These are phyloP conservation scores for Heliconius aoede DNA, from an alignment of 2,888 invertebrate genomes.

Conservation along the genomic window DNA sequence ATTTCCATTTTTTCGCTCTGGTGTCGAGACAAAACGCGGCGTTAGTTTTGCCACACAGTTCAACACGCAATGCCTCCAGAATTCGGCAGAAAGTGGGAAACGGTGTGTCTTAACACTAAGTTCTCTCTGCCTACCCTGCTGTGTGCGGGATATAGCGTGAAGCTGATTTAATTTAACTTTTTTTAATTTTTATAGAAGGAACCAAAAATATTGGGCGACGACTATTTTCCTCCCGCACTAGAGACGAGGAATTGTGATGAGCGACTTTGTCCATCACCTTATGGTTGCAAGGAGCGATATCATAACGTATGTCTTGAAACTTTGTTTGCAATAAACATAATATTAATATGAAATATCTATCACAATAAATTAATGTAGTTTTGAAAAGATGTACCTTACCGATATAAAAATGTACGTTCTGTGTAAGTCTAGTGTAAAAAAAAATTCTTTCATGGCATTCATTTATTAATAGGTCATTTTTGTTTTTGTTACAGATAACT, in stretches of 20 bases:
- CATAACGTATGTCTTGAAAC: constrained; percentile 63
- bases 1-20: no score
- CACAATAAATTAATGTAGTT: not conserved
- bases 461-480: not conserved
- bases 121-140: no score
- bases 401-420: no score
- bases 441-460: no score
- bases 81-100: no score
- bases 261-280: constrained; percentile 59
- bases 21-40: no score
- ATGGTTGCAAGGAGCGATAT: constrained; percentile 61
- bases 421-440: no score
- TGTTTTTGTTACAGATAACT: constrained; percentile 60
- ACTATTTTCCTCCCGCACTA: constrained; percentile 61
- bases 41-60: no score
- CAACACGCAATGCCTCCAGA: no score
- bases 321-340: constrained; percentile 14
- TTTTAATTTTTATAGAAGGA: constrained; percentile 60
- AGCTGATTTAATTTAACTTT: no score
- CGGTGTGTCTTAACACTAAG: no score
- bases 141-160: no score
- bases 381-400: not conserved
- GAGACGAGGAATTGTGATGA: constrained; percentile 62
- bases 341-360: not conserved
- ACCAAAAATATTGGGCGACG: constrained; percentile 56